Conservation (phyloP, 2,113 vertebrate genomes). For the Actenoides hombroni region DNA sequence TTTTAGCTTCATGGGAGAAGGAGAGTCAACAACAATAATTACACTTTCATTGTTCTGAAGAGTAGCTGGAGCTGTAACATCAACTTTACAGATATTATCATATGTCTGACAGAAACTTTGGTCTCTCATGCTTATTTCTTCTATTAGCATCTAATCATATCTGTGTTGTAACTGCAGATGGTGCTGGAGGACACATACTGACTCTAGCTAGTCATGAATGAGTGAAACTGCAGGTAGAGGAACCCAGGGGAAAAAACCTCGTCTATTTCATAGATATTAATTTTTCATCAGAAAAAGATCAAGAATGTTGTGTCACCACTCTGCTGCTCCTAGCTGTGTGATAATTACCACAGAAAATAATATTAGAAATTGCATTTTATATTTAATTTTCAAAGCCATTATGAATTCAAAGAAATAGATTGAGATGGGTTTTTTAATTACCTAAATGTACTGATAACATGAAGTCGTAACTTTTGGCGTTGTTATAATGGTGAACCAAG, state of each 20-base stretch:
- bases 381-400: not conserved
- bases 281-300: not conserved
- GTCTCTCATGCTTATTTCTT: not conserved
- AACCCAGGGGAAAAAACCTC: not conserved
- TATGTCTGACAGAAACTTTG: not conserved
- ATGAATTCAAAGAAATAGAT: not conserved
- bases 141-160: not conserved
- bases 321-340: not conserved
- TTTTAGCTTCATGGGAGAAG: not conserved
- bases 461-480: not conserved
- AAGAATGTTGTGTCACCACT: not conserved
- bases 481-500: not conserved
- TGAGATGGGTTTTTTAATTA: not conserved
- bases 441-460: not conserved
- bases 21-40: not conserved
- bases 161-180: constrained; percentile 11
- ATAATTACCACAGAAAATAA: not conserved
- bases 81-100: not conserved
- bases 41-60: not conserved
- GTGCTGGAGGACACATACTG: not conserved
- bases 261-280: not conserved
- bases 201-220: not conserved
- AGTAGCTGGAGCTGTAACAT: not conserved
- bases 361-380: not conserved
- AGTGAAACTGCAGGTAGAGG: not conserved